Evolutionary conservation across 2,797 vertebrate species (phyloP).

Genomic region (Karalla daura): DNA sequence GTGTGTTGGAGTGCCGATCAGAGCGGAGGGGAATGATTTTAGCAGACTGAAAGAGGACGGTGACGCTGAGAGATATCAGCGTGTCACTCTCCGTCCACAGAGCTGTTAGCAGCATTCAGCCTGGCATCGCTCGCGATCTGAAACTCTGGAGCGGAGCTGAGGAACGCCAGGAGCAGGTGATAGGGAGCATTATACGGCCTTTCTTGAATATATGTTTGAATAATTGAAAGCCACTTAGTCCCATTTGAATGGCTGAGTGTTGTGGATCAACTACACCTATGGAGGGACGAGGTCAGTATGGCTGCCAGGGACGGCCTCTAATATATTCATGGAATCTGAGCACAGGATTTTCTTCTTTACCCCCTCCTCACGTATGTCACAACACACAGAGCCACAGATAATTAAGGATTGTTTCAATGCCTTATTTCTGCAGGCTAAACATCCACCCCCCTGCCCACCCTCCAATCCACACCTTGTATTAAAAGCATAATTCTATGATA

Average conservation of each 20-base stretch:
- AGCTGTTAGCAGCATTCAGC: constrained; percentile 17
- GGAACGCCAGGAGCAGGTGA: constrained; percentile 48
- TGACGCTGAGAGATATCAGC: constrained; percentile 28
- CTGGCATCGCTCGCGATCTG: constrained; percentile 26
- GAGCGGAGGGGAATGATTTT: constrained; percentile 39
- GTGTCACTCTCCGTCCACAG: constrained; percentile 2
- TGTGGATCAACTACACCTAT: constrained; percentile 76
- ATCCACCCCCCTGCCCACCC: constrained; percentile 42
- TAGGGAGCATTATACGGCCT: constrained; percentile 51
- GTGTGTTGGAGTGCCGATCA: constrained; percentile 47
- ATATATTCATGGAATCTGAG: constrained; percentile 70
- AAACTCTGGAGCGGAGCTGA: constrained; percentile 31
- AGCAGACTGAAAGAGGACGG: constrained; percentile 32
- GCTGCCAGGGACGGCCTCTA: constrained; percentile 55
- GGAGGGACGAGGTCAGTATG: constrained; percentile 54
- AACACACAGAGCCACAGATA: constrained; percentile 63
- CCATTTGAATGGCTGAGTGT: constrained; percentile 73
- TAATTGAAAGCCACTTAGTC: constrained; percentile 80
- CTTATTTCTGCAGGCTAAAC: constrained; percentile 81
- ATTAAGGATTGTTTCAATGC: constrained; percentile 72
- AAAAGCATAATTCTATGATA: constrained; percentile 84
- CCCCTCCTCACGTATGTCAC: constrained; percentile 47
- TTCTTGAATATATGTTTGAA: constrained; percentile 72
- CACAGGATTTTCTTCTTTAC: constrained; percentile 41
- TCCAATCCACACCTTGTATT: constrained; percentile 75